Conservation (phyloP, 2,888 invertebrate species). For the Drosophila heteroneura region DNA sequence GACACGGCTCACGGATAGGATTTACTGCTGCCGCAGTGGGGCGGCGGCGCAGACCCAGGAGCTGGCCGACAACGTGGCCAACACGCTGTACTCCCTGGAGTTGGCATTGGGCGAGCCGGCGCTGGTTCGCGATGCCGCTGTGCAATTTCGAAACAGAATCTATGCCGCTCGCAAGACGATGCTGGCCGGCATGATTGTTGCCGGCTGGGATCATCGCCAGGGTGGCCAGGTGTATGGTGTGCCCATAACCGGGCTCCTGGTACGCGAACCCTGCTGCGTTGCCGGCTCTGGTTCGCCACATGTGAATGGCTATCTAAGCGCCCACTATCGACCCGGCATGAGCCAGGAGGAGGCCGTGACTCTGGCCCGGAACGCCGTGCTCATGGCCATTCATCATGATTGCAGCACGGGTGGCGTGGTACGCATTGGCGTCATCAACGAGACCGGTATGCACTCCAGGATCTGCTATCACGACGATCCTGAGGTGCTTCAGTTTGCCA, state of each 20-base stretch:
- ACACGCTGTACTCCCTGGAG: conserved; percentile 93
- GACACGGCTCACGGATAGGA: conserved; percentile 95
- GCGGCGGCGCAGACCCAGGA: conserved; percentile 99
- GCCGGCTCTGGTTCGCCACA: conserved; percentile 98
- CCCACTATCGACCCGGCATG: conserved; percentile 94
- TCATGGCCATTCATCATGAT: conserved; percentile 95
- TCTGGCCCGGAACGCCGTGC: conserved; percentile 92
- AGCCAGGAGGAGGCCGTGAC: conserved; percentile 92
- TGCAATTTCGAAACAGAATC: conserved; percentile 96
- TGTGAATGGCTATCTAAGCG: conserved; percentile 96
- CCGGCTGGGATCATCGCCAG: conserved; percentile 96
- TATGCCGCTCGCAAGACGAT: conserved; percentile 97
- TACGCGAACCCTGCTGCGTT: conserved; percentile 92
- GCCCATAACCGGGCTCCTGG: conserved; percentile 94
- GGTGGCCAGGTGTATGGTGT: conserved; percentile 93
- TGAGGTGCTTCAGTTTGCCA: conserved; percentile 14
- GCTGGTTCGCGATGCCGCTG: conserved; percentile 94
- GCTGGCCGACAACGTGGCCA: conserved; percentile 96
- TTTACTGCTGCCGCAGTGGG: conserved; percentile 98
- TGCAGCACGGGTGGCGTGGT: conserved; percentile 97
- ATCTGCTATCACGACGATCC: conserved; percentile 73
- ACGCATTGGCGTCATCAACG: conserved; percentile 93
- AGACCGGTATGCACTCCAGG: conserved; percentile 92
- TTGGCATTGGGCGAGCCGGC: conserved; percentile 91
- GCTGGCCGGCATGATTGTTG: conserved; percentile 97